A percentile compares a stretch with the other conserved stretches of the same genome.
Evolutionary conservation across 2,113 vertebrate genomes (phyloP).

Genomic region (Trinectes maculatus): DNA sequence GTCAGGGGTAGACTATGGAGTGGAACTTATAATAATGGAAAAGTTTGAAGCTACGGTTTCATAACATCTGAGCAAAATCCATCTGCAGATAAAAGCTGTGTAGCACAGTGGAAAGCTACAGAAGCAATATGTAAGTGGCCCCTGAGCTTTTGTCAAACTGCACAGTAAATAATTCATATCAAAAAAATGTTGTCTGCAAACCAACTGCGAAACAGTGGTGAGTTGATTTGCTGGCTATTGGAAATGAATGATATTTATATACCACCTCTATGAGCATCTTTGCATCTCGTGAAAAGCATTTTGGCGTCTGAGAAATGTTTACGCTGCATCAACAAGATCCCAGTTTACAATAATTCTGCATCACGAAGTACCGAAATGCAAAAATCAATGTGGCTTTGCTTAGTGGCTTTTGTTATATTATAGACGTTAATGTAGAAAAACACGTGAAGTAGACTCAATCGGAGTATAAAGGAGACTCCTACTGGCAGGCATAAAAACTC

Average conservation of each 20-base stretch:
- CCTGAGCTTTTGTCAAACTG: not conserved
- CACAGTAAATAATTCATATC: not conserved
- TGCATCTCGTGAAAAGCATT: slow-evolving; percentile 2
- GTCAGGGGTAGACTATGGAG: too few species aligned
- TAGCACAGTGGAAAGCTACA: too few species aligned
- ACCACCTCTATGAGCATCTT: slow-evolving; percentile 14
- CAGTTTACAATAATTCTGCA: not conserved
- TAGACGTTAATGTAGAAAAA: slow-evolving; percentile 12
- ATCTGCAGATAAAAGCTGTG: too few species aligned
- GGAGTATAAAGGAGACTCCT: slow-evolving; percentile 10
- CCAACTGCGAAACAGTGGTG: too few species aligned
- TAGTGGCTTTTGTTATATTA: slow-evolving; percentile 8
- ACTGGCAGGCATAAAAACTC: slow-evolving; percentile 30
- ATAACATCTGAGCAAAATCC: too few species aligned
- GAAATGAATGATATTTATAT: slow-evolving; percentile 17
- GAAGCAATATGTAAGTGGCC: too few species aligned
- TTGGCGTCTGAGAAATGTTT: slow-evolving; percentile 20
- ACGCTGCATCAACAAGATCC: slow-evolving; percentile 25
- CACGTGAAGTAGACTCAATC: slow-evolving; percentile 1
- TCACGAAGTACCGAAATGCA: slow-evolving; percentile 1
- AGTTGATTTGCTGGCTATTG: not conserved
- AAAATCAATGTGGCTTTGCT: slow-evolving; percentile 23
- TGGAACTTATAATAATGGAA: too few species aligned
- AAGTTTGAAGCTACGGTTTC: too few species aligned
- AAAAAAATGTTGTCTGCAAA: too few species aligned